A percentile compares a stretch with the other conserved stretches of the same genome.
phyloP scores from a whole-genome alignment of 2,113 vertebrate species.

The Salvelinus fontinalis region DNA sequence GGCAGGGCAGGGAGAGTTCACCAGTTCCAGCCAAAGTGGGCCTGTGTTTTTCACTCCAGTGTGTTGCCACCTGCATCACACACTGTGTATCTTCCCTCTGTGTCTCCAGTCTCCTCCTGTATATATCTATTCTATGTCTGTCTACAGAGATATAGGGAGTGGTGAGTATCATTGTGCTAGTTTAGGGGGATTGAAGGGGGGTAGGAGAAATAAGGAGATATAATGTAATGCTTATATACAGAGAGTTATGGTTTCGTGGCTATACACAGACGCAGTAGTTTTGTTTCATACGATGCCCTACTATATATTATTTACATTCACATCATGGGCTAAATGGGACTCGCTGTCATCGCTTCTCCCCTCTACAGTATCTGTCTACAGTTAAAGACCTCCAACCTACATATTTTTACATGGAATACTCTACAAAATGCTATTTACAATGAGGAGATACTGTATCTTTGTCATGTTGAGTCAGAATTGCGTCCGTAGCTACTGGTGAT shows the following conservation, averaged over 20 bases:
- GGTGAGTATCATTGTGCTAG: too few relatives aligned
- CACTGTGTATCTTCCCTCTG: too few relatives aligned
- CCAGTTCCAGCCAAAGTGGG: too few relatives aligned
- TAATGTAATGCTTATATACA: conserved; percentile 23
- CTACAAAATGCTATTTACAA: conserved; percentile 53
- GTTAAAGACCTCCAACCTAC: conserved; percentile 47
- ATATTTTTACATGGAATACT: conserved; percentile 48
- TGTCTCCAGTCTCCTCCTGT: too few relatives aligned
- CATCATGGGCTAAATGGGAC: conserved; percentile 62
- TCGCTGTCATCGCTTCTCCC: conserved; percentile 37
- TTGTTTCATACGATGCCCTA: conserved; percentile 53
- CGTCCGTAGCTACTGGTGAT: conserved; percentile 46
- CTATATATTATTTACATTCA: conserved; percentile 77
- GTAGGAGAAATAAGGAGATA: neutral
- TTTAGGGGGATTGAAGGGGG: too few relatives aligned
- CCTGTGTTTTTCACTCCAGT: too few relatives aligned
- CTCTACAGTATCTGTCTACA: neutral
- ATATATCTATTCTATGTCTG: too few relatives aligned
- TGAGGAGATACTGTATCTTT: conserved; percentile 51
- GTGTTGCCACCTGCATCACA: too few relatives aligned
- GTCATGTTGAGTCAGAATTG: conserved; percentile 26
- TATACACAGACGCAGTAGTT: conserved; percentile 59
- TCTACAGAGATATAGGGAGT: too few relatives aligned
- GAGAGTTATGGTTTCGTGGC: conserved; percentile 53
- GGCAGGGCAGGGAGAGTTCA: too few relatives aligned